Evolutionary conservation across 2,113 vertebrate genomes (phyloP), one percentile per base, ranked within the genome.

Genomic region (Hemichromis elongatus): DNA sequence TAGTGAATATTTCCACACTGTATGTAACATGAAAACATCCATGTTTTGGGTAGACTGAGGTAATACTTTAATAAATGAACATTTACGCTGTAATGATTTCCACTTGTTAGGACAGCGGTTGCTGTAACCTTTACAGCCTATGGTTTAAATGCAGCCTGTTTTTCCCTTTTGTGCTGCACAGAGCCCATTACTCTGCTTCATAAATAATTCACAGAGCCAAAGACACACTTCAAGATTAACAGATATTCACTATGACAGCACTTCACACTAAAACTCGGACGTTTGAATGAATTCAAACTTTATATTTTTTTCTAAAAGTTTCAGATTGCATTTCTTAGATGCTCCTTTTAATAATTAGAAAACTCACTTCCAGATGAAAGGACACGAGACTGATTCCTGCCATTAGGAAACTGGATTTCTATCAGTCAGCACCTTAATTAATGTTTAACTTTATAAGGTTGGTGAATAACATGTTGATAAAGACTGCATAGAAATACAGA

Each of bases 381-480:
- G 28, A 61, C 57, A 70, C 26, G 1, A 54, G 85, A 84, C 84
- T 83, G 63, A 91, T 92, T 85, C 53, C 50, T 18, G 14, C 28
- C 11, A 3, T 82, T 86, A 63, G 56, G 83, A 88, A 16, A 88
- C 66, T 77, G 68, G 79, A 66, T 88, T 56, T 83, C 81, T 42
- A n/a, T 85, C 70, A 42, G 78, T 79, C 68, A 0, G 57, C 73
- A 24, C 57, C 55, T 56, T 79, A 83, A 88, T 89, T 85, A 92
- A 84, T 42, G 54, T 88, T 90, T 88, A 84, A 85, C 86, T 92
- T 92, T 88, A 92, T 57, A 85, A 80, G 54, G 68, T 8, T 2
- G 77, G 84, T 89, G 75, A 90, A 89, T 88, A 85, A 81, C 80
- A 88, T 0, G 88, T 86, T 88, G 79, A 85, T 79, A 0, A 13